These are phyloP conservation scores for Plotosus lineatus DNA, from an alignment of 2,113 vertebrate genomes.

Conservation along the genomic window DNA sequence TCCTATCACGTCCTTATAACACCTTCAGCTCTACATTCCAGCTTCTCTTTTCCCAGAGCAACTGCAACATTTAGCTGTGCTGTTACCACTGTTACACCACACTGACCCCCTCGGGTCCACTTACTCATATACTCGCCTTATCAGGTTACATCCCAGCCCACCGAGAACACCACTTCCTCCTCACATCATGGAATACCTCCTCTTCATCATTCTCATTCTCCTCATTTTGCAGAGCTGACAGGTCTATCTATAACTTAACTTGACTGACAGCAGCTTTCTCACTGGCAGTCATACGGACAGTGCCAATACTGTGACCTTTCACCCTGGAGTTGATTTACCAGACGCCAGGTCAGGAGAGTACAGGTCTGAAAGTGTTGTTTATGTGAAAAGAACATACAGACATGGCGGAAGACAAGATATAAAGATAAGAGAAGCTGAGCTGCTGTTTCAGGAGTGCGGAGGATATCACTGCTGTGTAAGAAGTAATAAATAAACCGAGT, in stretches of 20 bases:
- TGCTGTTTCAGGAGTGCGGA: neutral
- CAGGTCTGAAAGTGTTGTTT: slow-evolving; percentile 55
- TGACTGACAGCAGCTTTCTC: slow-evolving; percentile 38
- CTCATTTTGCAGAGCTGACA: slow-evolving; percentile 13
- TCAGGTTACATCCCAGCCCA: slow-evolving; percentile 55
- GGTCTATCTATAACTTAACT: slow-evolving; percentile 54
- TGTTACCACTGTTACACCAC: slow-evolving; percentile 47
- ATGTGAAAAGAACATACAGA: slow-evolving; percentile 47
- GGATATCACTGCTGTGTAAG: neutral
- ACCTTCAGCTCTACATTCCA: slow-evolving; percentile 16
- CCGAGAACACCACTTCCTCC: slow-evolving; percentile 21
- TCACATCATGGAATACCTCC: too few species aligned
- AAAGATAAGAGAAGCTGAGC: neutral
- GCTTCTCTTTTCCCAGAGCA: slow-evolving; percentile 49
- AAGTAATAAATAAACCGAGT: neutral
- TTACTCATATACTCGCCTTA: slow-evolving; percentile 57
- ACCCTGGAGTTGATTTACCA: slow-evolving; percentile 60
- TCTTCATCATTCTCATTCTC: neutral
- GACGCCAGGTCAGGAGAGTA: slow-evolving; percentile 47
- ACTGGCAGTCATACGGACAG: slow-evolving; percentile 14
- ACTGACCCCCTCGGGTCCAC: slow-evolving; percentile 54
- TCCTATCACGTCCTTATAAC: slow-evolving; percentile 12
- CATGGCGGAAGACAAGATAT: neutral
- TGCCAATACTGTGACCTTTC: slow-evolving; percentile 49
- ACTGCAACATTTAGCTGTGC: slow-evolving; percentile 52